A percentile compares a stretch with the other conserved stretches of the same genome.
Conservation (phyloP, 2,113 vertebrate genomes). For the Cryptotis parvus region DNA sequence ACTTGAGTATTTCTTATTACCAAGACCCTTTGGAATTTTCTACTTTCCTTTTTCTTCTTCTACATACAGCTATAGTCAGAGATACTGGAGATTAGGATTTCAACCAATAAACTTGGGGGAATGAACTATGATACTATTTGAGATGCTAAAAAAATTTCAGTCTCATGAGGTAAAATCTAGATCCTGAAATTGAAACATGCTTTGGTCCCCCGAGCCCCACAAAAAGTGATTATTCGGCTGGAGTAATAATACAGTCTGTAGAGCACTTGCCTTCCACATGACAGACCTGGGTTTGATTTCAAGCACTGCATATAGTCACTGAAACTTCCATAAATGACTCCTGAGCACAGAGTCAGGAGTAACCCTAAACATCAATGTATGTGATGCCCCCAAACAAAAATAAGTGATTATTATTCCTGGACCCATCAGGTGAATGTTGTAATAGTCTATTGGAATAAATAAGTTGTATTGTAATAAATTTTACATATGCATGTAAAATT, state of each 20-base stretch:
- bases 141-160: not conserved
- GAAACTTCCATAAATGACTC: too few relatives aligned
- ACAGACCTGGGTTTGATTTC: too few relatives aligned
- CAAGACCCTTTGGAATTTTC: not conserved
- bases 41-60: not conserved
- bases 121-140: not conserved
- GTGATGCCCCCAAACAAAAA: not conserved
- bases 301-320: too few relatives aligned
- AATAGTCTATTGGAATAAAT: not conserved
- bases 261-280: too few relatives aligned
- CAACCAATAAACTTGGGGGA: not conserved
- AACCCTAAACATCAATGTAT: too few relatives aligned
- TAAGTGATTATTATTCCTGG: not conserved
- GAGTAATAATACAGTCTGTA: too few relatives aligned
- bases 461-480: too few relatives aligned
- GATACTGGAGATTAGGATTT: not conserved
- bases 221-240: too few relatives aligned
- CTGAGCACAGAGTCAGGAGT: too few relatives aligned
- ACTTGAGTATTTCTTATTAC: fast-evolving
- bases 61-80: not conserved
- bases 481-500: too few relatives aligned
- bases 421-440: not conserved
- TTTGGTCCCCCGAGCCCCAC: not conserved
- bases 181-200: not conserved
- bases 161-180: slow-evolving; percentile 10